These are phyloP conservation scores for Corythornis cristatus DNA, from an alignment of 2,113 vertebrate species.

Conservation along the genomic window DNA sequence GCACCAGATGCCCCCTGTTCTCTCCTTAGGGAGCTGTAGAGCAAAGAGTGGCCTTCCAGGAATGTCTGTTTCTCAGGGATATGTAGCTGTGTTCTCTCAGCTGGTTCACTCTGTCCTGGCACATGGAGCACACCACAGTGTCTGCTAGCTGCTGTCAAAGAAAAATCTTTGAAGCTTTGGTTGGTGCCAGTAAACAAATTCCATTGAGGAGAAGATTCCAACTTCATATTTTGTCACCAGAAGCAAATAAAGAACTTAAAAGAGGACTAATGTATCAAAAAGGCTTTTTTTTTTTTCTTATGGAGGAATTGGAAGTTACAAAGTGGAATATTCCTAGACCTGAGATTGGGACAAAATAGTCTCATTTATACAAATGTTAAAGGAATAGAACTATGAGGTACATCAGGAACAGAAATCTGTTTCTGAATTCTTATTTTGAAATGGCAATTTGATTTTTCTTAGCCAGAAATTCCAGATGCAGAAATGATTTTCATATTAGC, in stretches of 20 bases:
- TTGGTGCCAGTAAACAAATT: background rate
- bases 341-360: background rate
- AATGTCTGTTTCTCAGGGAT: background rate
- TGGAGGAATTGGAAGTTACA: background rate
- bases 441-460: background rate
- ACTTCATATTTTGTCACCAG: background rate
- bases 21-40: background rate
- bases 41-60: background rate
- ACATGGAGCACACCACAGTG: rapidly evolving
- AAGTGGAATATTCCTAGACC: background rate
- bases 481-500: background rate
- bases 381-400: background rate
- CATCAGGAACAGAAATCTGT: background rate
- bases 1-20: background rate
- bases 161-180: background rate
- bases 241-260: background rate
- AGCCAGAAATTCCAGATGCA: background rate
- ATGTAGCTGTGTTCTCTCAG: background rate
- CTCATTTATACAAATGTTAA: background rate
- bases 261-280: background rate
- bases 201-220: background rate
- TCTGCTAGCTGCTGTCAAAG: background rate
- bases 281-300: background rate
- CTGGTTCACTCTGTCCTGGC: background rate
- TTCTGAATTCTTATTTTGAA: background rate